A percentile compares a stretch with the other conserved stretches of the same genome.
Conservation (phyloP, 2,797 vertebrate genomes). For the Aulostomus chinensis region DNA sequence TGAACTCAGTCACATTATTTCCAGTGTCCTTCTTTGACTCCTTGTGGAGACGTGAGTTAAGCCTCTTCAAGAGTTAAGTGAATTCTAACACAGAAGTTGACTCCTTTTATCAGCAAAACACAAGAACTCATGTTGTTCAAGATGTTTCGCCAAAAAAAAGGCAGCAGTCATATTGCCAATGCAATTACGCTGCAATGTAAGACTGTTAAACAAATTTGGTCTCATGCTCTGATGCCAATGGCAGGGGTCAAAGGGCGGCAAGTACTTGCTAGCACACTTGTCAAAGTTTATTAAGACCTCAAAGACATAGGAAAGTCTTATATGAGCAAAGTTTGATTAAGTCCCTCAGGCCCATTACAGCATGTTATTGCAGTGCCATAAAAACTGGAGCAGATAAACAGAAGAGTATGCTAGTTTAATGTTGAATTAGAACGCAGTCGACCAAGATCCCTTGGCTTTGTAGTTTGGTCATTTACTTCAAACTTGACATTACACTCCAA, state of each 20-base stretch:
- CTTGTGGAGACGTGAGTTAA: too few species aligned
- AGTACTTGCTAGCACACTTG: background rate
- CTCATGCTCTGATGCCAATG: constrained; percentile 14
- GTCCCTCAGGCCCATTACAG: constrained; percentile 4
- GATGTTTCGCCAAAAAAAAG: background rate
- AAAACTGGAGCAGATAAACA: background rate
- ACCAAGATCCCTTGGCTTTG: too few species aligned
- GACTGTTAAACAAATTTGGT: constrained; percentile 19
- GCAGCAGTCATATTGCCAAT: background rate
- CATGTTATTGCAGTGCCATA: background rate
- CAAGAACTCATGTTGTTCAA: too few species aligned
- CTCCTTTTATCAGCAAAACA: too few species aligned
- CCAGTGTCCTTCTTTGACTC: too few species aligned
- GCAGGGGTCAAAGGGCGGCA: background rate
- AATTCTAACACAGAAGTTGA: too few species aligned
- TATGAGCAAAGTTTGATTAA: constrained; percentile 5
- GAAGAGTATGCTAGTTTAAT: background rate
- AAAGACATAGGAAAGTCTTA: background rate
- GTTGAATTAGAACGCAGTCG: background rate
- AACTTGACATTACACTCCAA: too few species aligned
- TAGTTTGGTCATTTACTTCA: too few species aligned
- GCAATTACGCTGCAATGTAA: constrained; percentile 26
- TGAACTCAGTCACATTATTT: too few species aligned
- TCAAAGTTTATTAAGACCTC: constrained; percentile 12
- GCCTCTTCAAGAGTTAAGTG: too few species aligned